A percentile compares a stretch with the other conserved stretches of the same genome.
These are phyloP conservation scores for Latrodectus elegans DNA, from an alignment of 2,888 invertebrate species.

Conservation along the genomic window DNA sequence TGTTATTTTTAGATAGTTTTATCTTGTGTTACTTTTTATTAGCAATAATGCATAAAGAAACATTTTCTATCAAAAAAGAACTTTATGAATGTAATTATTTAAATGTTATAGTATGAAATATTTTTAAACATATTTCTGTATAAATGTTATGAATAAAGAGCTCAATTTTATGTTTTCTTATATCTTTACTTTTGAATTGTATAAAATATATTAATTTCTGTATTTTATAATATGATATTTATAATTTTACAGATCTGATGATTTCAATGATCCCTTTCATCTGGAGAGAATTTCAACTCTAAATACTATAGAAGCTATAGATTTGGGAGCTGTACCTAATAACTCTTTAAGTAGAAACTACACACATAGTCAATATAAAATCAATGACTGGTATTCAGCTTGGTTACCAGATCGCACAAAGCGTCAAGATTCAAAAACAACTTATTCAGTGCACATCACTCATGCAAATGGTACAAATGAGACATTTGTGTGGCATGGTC, in stretches of 20 bases:
- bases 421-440: slow-evolving; percentile 92
- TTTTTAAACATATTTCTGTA: too few relatives aligned
- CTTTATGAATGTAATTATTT: too few relatives aligned
- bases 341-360: slow-evolving; percentile 90
- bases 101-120: too few relatives aligned
- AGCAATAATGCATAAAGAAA: too few relatives aligned
- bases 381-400: slow-evolving; percentile 92
- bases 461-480: slow-evolving; percentile 96
- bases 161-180: too few relatives aligned
- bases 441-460: slow-evolving; percentile 90
- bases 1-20: too few relatives aligned
- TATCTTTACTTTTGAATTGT: too few relatives aligned
- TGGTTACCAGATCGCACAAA: slow-evolving; percentile 92
- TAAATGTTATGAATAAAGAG: too few relatives aligned
- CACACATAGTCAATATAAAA: slow-evolving; percentile 90
- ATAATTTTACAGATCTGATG: slow-evolving; percentile 82
- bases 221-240: not conserved
- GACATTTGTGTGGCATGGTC: slow-evolving; percentile 96
- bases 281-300: slow-evolving; percentile 94
- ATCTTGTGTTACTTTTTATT: too few relatives aligned
- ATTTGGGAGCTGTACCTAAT: slow-evolving; percentile 88
- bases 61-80: too few relatives aligned
- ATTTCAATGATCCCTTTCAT: slow-evolving; percentile 97
- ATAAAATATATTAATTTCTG: too few relatives aligned
- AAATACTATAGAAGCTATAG: slow-evolving; percentile 90